Conservation (phyloP, 1,140 invertebrate genomes). For the Zaprionus taronus region DNA sequence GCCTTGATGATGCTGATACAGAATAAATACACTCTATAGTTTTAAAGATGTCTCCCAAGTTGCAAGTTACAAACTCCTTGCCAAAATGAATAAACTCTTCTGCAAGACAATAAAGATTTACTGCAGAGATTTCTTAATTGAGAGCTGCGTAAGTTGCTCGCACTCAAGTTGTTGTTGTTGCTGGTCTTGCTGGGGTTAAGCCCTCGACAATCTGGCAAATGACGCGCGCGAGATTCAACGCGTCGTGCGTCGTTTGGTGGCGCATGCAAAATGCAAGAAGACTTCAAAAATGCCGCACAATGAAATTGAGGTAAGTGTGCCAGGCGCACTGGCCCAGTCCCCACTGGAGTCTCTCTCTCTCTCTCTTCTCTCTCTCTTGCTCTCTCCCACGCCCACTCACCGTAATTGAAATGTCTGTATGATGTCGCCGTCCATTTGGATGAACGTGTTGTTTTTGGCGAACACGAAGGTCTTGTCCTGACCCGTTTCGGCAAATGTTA, state of each 20-base stretch:
- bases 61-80: too few species aligned
- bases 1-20: too few species aligned
- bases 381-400: constrained; percentile 84
- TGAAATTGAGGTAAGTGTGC: constrained; percentile 50
- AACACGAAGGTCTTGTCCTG: constrained; percentile 93
- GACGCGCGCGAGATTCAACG: constrained; percentile 29
- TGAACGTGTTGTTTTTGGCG: constrained; percentile 93
- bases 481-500: constrained; percentile 93
- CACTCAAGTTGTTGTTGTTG: neutral
- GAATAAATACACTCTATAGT: too few species aligned
- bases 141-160: neutral
- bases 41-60: too few species aligned
- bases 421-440: constrained; percentile 93
- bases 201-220: constrained; percentile 68
- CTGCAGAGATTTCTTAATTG: neutral
- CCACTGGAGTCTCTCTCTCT: too few species aligned
- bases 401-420: constrained; percentile 94
- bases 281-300: constrained; percentile 47
- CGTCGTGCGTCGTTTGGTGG: neutral
- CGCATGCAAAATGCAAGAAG: constrained; percentile 60
- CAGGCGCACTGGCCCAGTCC: constrained; percentile 10
- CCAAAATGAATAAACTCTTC: too few species aligned
- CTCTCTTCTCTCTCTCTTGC: too few species aligned
- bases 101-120: too few species aligned
- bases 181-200: constrained; percentile 42